These are phyloP conservation scores for Bellardia pandia DNA, from an alignment of 2,888 invertebrate species.

Conservation along the genomic window DNA sequence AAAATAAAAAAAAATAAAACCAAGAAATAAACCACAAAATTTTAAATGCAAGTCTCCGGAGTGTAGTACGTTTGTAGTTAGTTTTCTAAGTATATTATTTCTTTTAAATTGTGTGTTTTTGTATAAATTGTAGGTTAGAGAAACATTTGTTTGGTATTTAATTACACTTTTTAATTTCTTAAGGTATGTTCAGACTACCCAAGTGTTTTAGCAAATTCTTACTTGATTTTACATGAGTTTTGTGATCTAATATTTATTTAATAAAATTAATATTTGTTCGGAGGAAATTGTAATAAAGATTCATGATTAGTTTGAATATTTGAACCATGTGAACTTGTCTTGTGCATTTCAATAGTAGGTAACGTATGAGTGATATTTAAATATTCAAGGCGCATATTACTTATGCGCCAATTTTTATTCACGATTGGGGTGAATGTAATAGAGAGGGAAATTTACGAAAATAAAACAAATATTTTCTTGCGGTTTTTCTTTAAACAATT, in stretches of 20 bases:
- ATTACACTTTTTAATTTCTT: constrained; percentile 2
- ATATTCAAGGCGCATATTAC: not conserved
- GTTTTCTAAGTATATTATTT: not conserved
- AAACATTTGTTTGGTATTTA: constrained; percentile 31
- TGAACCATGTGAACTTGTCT: not conserved
- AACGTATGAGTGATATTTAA: constrained; percentile 13
- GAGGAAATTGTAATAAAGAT: too few species aligned
- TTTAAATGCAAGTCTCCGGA: constrained; percentile 30
- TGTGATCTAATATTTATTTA: too few species aligned
- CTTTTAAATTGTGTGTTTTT: constrained; percentile 18
- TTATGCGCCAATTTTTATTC: too few species aligned
- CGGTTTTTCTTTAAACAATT: too few species aligned
- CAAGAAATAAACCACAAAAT: constrained; percentile 36
- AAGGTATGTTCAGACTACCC: not conserved
- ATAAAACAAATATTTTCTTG: too few species aligned
- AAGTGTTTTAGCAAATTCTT: too few species aligned
- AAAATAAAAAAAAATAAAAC: constrained; percentile 1
- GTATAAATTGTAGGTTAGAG: constrained; percentile 14
- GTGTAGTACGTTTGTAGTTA: not conserved
- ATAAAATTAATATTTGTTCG: too few species aligned
- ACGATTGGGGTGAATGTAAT: too few species aligned
- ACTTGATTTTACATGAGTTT: too few species aligned
- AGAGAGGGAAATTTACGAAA: not conserved
- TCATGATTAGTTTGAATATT: too few species aligned
- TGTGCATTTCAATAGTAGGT: not conserved